Evolutionary conservation across 1,140 invertebrate species (phyloP).

Genomic region (Drosophila orena): DNA sequence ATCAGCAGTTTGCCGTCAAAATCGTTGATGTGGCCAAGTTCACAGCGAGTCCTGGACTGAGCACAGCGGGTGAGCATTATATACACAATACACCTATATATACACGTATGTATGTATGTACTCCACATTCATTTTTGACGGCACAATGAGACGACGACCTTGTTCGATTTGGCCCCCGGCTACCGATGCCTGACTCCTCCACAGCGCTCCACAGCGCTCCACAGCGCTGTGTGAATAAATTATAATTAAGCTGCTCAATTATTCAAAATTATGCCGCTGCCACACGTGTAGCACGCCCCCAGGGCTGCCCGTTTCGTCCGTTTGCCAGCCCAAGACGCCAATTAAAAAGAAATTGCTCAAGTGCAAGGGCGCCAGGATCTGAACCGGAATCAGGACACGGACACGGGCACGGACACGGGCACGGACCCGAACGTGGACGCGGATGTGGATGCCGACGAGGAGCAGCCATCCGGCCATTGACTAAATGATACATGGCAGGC

Average conservation of each 20-base stretch:
- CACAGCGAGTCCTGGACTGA: conserved; percentile 97
- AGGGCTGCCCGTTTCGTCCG: conserved; percentile 23
- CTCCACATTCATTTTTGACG: neutral
- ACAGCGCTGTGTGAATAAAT: conserved; percentile 69
- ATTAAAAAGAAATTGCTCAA: conserved; percentile 81
- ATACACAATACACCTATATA: conserved; percentile 7
- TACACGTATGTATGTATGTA: too few species aligned
- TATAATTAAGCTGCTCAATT: conserved; percentile 82
- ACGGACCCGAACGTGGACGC: neutral
- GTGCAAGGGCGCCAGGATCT: conserved; percentile 56
- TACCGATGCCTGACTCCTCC: neutral
- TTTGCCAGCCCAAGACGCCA: conserved; percentile 41
- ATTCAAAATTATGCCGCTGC: conserved; percentile 76
- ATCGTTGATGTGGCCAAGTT: conserved; percentile 99
- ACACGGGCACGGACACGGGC: neutral
- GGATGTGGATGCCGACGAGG: conserved; percentile 1
- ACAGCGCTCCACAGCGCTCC: neutral
- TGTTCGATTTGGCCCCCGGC: conserved; percentile 29
- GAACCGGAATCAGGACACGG: conserved; percentile 11
- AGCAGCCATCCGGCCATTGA: conserved; percentile 58
- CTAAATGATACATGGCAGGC: conserved; percentile 73
- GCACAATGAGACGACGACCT: conserved; percentile 43
- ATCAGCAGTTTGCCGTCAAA: conserved; percentile 98
- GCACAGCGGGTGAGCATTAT: conserved; percentile 93
- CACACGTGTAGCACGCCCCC: conserved; percentile 60